Conservation (phyloP, 1,140 invertebrate species). For the Meloidogyne floridensis region DNA sequence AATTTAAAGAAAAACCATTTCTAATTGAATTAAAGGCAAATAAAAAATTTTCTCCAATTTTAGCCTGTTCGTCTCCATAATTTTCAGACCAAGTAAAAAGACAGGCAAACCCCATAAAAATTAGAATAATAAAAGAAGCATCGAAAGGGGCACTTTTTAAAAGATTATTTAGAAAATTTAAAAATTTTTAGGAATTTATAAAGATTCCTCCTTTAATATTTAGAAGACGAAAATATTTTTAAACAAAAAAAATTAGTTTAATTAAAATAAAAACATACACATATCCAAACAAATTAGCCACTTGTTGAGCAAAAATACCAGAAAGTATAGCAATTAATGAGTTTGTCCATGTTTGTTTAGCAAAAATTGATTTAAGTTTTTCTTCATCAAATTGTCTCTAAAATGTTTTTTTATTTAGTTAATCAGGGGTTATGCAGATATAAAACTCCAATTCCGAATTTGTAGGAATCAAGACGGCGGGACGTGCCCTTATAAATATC, state of each 20-base stretch:
- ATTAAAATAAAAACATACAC: conserved; percentile 68
- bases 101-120: conserved; percentile 70
- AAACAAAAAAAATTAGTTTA: neutral
- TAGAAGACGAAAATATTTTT: no score
- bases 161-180: neutral
- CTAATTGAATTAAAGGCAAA: conserved; percentile 66
- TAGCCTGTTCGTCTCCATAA: conserved; percentile 69
- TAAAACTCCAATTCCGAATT: no score
- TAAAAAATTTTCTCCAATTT: conserved; percentile 66
- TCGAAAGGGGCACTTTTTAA: conserved; percentile 72
- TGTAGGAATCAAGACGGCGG: no score
- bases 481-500: no score
- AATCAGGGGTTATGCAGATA: no score
- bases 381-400: conserved; percentile 69
- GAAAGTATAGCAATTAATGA: conserved; percentile 74
- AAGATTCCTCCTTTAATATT: no score
- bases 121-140: conserved; percentile 71
- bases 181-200: neutral
- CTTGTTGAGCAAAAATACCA: conserved; percentile 73
- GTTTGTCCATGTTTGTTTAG: conserved; percentile 74
- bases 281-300: conserved; percentile 72
- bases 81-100: conserved; percentile 72
- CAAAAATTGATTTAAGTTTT: conserved; percentile 72
- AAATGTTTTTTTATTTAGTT: conserved; percentile 21
- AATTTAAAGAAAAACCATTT: conserved; percentile 29